These are phyloP conservation scores for Aphelenchoides besseyi DNA, from an alignment of 1,140 invertebrate genomes.

Conservation along the genomic window DNA sequence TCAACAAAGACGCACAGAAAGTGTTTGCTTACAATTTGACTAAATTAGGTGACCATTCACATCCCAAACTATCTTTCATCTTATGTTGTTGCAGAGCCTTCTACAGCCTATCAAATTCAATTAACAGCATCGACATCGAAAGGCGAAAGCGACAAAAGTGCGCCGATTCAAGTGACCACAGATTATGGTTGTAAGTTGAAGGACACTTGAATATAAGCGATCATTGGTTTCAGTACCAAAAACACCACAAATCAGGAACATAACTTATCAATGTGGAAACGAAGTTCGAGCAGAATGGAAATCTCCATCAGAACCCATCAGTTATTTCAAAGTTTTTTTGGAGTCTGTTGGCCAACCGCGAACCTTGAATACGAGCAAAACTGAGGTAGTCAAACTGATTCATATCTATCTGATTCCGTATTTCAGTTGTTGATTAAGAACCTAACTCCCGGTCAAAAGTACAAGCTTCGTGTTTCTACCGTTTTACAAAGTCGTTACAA, in stretches of 20 bases:
- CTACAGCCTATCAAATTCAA: conserved; percentile 48
- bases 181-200: conserved; percentile 38
- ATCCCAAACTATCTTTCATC: too few species aligned
- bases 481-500: conserved; percentile 22
- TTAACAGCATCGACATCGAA: conserved; percentile 53
- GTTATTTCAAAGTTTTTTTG: conserved; percentile 18
- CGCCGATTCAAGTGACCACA: conserved; percentile 42
- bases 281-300: conserved; percentile 30
- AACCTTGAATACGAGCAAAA: neutral
- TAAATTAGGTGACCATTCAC: conserved; percentile 31
- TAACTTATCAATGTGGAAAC: conserved; percentile 40
- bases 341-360: neutral
- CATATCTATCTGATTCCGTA: too few species aligned
- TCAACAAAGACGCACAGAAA: conserved; percentile 38
- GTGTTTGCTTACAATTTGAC: conserved; percentile 52
- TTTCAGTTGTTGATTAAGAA: conserved; percentile 32
- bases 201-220: conserved; percentile 11
- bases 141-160: conserved; percentile 56
- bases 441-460: conserved; percentile 14
- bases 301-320: conserved; percentile 17
- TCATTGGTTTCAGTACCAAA: conserved; percentile 39
- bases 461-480: conserved; percentile 18
- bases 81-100: conserved; percentile 28
- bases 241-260: conserved; percentile 37
- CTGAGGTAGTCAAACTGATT: neutral